These are phyloP conservation scores for Sarcophaga carnaria DNA, from an alignment of 2,888 invertebrate genomes.

Conservation along the genomic window DNA sequence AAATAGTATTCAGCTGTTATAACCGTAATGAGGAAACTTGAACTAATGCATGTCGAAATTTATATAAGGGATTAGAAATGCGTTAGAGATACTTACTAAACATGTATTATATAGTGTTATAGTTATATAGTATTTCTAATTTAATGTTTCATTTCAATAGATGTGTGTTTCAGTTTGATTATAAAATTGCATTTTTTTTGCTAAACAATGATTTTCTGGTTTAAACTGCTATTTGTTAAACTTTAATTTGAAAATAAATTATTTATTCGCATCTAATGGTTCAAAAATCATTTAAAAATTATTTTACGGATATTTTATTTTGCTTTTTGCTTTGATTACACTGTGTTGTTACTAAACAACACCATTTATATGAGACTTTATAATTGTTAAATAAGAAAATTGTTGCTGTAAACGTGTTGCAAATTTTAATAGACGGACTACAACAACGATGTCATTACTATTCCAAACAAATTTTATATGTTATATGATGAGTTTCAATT, in stretches of 20 bases:
- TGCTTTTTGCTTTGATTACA: conserved; percentile 15
- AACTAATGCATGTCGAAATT: too few relatives aligned
- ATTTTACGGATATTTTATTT: not conserved
- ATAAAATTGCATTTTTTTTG: too few relatives aligned
- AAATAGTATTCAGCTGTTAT: too few relatives aligned
- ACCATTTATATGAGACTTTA: not conserved
- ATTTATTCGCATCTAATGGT: not conserved
- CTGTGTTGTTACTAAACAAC: not conserved
- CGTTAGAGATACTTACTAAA: too few relatives aligned
- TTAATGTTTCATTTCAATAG: too few relatives aligned
- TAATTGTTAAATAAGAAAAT: conserved; percentile 31
- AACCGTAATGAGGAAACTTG: too few relatives aligned
- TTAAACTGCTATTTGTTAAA: too few relatives aligned
- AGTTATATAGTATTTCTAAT: too few relatives aligned
- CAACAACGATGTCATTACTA: conserved; percentile 5
- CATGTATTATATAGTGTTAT: too few relatives aligned
- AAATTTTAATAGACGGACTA: conserved; percentile 32
- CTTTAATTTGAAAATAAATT: not conserved
- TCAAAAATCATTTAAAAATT: not conserved
- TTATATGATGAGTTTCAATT: conserved; percentile 22
- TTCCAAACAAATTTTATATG: not conserved
- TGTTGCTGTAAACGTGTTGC: conserved; percentile 40
- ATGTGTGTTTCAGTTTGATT: too few relatives aligned
- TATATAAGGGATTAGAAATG: too few relatives aligned
- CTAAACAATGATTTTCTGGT: too few relatives aligned